Evolutionary conservation across 2,888 invertebrate genomes (phyloP), one percentile per base, ranked within the genome.

Genomic region (Leptinotarsa haldemani): DNA sequence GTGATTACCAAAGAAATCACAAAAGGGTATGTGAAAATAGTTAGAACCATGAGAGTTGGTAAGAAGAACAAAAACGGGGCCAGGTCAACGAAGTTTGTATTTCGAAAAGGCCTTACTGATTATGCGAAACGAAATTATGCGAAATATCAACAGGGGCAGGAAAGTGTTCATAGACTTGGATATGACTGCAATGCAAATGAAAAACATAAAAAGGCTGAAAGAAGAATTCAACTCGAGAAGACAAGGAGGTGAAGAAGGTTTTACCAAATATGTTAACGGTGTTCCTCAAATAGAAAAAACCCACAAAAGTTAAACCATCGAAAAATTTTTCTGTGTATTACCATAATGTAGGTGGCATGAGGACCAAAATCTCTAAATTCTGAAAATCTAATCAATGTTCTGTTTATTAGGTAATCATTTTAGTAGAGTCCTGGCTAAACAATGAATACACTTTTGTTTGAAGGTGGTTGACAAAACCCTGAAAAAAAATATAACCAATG

Each of bases 361-460:
- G 56, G 20, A 18, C 12, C 20, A 56, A 56, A 56, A 56, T 56
- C 12, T 20, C 7, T 2, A 18, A 20, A n/a, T 56, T 56, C n/a
- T 12, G 20, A 7, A 2, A 56, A 56, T n/a, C 56, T 56, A 1
- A 9, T 20, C 3, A 9, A 1, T 56, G 56, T 56, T 56, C 20
- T 18, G 18, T 18, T 18, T 56, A 56, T 56, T 12, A 20, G n/a
- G n/a, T 65, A 65, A 65, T 65, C 48, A 65, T 65, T 46, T 15
- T 65, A 47, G 65, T 65, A n/a, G 65, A 65, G 30, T 46, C 48
- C 13, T 65, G 65, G 48, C 46, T 65, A 20, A 65, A 65, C 13
- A 25, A 22, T 13, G 65, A 65, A 4, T 5, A 13, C 30, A 13
- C 4, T n/a, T n/a, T n/a, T n/a, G n/a, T n/a, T n/a, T n/a, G n/a